Evolutionary conservation across 1,140 invertebrate species (phyloP), one percentile per base, ranked within the genome.

Genomic region (Heterodera schachtii): DNA sequence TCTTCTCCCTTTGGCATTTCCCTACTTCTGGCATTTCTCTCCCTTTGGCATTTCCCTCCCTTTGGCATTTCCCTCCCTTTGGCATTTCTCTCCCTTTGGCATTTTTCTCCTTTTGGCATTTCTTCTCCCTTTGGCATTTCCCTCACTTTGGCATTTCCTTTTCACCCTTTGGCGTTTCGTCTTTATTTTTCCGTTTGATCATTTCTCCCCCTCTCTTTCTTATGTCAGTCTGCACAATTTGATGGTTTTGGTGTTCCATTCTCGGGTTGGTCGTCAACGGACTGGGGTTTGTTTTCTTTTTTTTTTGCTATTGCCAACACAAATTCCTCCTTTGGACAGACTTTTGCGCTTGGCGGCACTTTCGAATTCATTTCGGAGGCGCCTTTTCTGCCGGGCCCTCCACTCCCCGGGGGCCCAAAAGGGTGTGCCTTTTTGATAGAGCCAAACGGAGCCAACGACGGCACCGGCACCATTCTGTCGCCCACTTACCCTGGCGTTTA

Each of bases 401-500:
- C 94, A 80, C 93, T 93, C 78, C 77, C 86, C 13, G 92, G 93
- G 13, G 64, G 83, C 31, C 66, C 74, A 16, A 67, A 31, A 31
- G 76, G 76, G 16, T 92, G 91, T 85, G 90, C 86, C 69, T 92
- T 90, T 84, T 88, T 87, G 6, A 89, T 92, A n/a, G 87, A 90
- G 70, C 80, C 87, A n/a, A 75, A 84, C 70, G 31, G 57, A 46
- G 44, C 21, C 8, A 43, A 46, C 64, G 31, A 76, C 85, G 97
- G 97, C 21, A 93, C 93, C 85, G 97, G 97, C n/a, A 93, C 93
- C 88, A 94, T 99, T 86, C 91, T 96, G 83, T 97, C 97, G 74
- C 96, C 97, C 79, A 99, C 97, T 73, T 99, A 99, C 92, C 97
- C 98, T 57, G 98, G 97, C 85, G 94, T 95, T 84, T 99, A 99